phyloP scores from a whole-genome alignment of 2,113 vertebrate species.

The Tragulus kanchil region DNA sequence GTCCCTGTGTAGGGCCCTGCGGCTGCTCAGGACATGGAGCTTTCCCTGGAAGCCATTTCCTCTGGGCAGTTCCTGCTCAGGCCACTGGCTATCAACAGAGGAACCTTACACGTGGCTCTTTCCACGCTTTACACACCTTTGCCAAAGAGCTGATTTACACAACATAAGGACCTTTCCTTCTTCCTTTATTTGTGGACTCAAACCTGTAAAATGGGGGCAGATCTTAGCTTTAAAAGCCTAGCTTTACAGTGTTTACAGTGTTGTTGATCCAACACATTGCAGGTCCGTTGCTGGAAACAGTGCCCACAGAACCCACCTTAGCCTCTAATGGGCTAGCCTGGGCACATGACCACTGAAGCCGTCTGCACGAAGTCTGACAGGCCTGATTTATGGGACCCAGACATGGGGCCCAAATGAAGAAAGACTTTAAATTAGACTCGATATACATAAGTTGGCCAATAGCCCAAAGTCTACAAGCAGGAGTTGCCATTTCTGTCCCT shows the following conservation, averaged over 20 bases:
- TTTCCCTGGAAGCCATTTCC: neutral
- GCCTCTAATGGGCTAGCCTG: neutral
- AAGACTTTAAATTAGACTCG: conserved; percentile 19
- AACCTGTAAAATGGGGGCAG: neutral
- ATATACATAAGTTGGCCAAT: conserved; percentile 31
- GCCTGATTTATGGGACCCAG: conserved; percentile 5
- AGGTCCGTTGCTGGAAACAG: neutral
- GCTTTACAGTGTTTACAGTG: conserved; percentile 37
- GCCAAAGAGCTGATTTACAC: conserved; percentile 32
- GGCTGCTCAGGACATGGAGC: neutral
- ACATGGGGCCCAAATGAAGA: neutral
- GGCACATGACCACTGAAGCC: neutral
- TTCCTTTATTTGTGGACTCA: conserved; percentile 5
- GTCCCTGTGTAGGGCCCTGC: neutral
- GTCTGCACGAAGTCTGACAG: neutral
- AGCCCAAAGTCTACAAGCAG: neutral
- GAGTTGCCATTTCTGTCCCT: conserved; percentile 11
- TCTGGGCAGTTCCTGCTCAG: neutral
- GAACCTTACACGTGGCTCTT: conserved; percentile 29
- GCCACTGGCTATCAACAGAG: neutral
- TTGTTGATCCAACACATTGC: neutral
- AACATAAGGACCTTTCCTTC: conserved; percentile 13
- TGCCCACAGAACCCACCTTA: neutral
- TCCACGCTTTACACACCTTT: neutral
- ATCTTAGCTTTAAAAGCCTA: conserved; percentile 29